Percentiles rank a stretch among this genome's conserved stretches.
Evolutionary conservation across 2,113 vertebrate species (phyloP).

Genomic region (Lepisosteus oculatus): DNA sequence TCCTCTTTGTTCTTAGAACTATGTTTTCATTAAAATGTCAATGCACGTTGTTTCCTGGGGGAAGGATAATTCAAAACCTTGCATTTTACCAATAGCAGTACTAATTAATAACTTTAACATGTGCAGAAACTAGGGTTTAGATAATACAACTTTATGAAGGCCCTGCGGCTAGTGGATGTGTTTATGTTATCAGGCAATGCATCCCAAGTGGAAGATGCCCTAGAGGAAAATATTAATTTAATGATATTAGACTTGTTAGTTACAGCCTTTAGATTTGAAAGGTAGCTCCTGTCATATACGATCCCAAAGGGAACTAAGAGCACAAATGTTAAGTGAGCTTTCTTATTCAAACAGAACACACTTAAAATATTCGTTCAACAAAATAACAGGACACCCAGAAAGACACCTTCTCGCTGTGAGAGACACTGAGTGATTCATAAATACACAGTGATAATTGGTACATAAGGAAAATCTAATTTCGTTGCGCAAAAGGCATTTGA

Average conservation of each 20-base stretch:
- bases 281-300: not conserved
- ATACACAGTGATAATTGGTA: too few species aligned
- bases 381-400: not conserved
- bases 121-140: not conserved
- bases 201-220: not conserved
- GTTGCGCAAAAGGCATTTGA: too few species aligned
- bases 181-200: slow-evolving; percentile 12
- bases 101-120: slow-evolving; percentile 14
- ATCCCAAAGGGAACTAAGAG: not conserved
- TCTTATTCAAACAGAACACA: not conserved
- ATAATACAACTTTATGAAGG: slow-evolving; percentile 1
- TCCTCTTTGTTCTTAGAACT: not conserved
- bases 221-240: not conserved
- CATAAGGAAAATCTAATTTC: too few species aligned
- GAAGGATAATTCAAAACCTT: not conserved
- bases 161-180: slow-evolving; percentile 6
- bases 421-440: too few species aligned
- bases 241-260: not conserved
- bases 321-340: not conserved
- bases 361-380: not conserved
- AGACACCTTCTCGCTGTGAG: too few species aligned
- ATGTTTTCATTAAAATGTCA: not conserved
- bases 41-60: not conserved
- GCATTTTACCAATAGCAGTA: slow-evolving; percentile 1
- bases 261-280: not conserved